phyloP scores from a whole-genome alignment of 2,888 invertebrate genomes.

The Hemithea aestivaria region DNA sequence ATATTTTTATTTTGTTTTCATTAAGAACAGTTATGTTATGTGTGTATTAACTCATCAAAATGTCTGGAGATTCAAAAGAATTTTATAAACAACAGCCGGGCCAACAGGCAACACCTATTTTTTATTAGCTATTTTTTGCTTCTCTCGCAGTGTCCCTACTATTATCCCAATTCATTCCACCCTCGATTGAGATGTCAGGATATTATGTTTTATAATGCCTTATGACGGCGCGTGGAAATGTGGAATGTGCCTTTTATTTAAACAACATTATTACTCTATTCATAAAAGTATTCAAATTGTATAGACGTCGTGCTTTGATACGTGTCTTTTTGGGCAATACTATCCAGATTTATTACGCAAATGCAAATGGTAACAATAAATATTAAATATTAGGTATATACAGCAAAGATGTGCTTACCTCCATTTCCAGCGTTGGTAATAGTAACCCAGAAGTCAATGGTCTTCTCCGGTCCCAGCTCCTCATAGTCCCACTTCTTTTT shows the following conservation, averaged over 20 bases:
- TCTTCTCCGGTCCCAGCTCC: conserved; percentile 95
- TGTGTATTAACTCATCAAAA: too few relatives aligned
- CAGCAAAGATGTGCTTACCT: conserved; percentile 85
- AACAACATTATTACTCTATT: neutral
- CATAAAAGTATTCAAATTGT: too few relatives aligned
- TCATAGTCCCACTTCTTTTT: conserved; percentile 99
- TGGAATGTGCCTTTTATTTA: conserved; percentile 3
- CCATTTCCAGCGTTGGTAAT: conserved; percentile 94
- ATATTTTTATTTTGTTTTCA: too few relatives aligned
- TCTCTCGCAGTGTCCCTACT: conserved; percentile 33
- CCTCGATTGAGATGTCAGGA: conserved; percentile 57
- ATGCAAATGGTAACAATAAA: too few relatives aligned
- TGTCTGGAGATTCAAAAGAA: too few relatives aligned
- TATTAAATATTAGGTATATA: too few relatives aligned
- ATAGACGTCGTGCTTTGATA: too few relatives aligned
- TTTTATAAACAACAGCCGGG: too few relatives aligned
- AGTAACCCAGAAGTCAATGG: conserved; percentile 97
- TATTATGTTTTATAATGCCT: conserved; percentile 22
- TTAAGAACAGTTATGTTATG: too few relatives aligned
- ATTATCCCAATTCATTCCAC: conserved; percentile 53
- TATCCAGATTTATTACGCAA: conserved; percentile 21
- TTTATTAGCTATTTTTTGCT: conserved; percentile 3
- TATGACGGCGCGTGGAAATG: conserved; percentile 10
- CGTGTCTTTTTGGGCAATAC: too few relatives aligned
- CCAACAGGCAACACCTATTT: too few relatives aligned